Base-by-base conservation (phyloP, 1,140 invertebrate genomes). In the Leptopilina clavipes region DNA sequence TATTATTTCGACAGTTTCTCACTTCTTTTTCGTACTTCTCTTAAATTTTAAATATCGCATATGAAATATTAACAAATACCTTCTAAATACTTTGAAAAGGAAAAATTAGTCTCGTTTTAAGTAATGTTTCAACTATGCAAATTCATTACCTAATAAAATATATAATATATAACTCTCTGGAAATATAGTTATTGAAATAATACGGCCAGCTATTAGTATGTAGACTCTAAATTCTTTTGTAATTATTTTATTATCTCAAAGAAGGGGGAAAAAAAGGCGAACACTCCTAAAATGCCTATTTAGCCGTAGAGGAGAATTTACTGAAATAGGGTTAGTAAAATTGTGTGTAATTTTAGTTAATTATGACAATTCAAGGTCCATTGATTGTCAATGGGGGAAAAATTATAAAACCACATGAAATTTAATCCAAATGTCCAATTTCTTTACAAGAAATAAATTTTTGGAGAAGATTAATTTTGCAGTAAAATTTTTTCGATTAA, bases 131-230 rank as follows among this genome's bases (percentile, higher is more conserved):
- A 9, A 8, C 37, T 65, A 65, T 65, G 59, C 59, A 65, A 65
- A 65, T 65, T 65, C 14, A 65, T 65, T 65, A 1, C 25, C 6
- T 22, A 65, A n/a, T 65, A 37, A 65, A 65, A 40, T 8, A 40
- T 40, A 65, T 31, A 31, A 31, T 31, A 31, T 31, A 31, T 31
- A 65, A 65, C 22, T 65, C 22, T 31, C 10, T n/a, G n/a, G 31
- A 31, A 65, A 65, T 65, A 65, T 65, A 65, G 59, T 65, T 25
- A 65, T 65, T 31, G 59, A 65, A 65, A 65, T 22, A 25, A 22
- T 7, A n/a, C 59, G 12, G 5, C 6, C 25, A 6, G 1, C 25
- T 31, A 31, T 5, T 31, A 2, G 25, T n/a, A n/a, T n/a, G n/a
- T n/a, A n/a, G n/a, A 59, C 56, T 65, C 22, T 11, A 31, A 65